Evolutionary conservation across 2,888 invertebrate species (phyloP), one percentile per base, ranked within the genome.

Genomic region (Psylliodes chrysocephalus): DNA sequence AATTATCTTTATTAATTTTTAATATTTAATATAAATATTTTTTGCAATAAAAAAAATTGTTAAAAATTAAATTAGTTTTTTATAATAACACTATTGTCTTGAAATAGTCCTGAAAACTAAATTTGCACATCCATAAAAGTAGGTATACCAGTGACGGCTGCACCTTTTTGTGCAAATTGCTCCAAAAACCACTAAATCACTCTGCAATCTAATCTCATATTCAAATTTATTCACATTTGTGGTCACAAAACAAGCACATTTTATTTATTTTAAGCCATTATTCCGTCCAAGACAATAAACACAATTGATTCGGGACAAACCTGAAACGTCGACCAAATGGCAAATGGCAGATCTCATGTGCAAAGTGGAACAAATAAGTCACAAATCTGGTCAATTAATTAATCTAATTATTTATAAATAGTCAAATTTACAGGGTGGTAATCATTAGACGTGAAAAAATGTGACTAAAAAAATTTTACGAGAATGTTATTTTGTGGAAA

Each of bases 191-290:
- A 46, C 15, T 56, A 56, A 56, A 56, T 56, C 56, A 56, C 40
- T 40, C 2, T 19, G 6, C 25, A 28, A 22, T 22, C 49, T 59
- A 40, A 59, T 59, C 17, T 14, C 2, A 5, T 25, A 59, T 59
- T 59, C 49, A 59, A 59, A 59, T 59, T 59, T 59, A 59, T 59
- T 59, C 59, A 40, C 59, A 40, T 49, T 59, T 49, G 30, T 38
- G 49, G 22, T 33, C 57, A 47, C 56, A 56, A 14, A 47, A 56
- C 22, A n/a, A 22, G 28, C 14, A 15, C 15, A 28, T 49, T 49
- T 49, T 49, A 12, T 49, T 49, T 49, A 49, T 49, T 49, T 49
- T 49, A 14, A 12, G 7, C 49, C 28, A 28, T 49, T 28, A 28
- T 30, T 28, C 30, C 15, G 15, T 28, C 49, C 25, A 19, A 49